phyloP scores from a whole-genome alignment of 1,140 invertebrate genomes.

The Pseudomyrmex flavicornis region DNA sequence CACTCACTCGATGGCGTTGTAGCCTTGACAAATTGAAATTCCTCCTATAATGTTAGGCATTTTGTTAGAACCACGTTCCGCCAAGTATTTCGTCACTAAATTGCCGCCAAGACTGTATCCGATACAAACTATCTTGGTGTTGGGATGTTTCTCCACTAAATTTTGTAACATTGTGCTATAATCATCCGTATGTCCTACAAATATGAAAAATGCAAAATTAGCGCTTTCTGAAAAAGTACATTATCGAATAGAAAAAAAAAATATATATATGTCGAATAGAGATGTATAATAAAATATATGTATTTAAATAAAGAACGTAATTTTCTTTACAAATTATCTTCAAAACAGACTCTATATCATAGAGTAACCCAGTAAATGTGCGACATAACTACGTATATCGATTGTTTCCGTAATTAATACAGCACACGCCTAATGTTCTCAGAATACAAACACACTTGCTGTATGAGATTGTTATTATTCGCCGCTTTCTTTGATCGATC shows the following conservation, averaged over 20 bases:
- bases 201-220: constrained; percentile 30
- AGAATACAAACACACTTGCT: background rate
- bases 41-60: constrained; percentile 92
- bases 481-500: constrained; percentile 18
- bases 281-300: background rate
- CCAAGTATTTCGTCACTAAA: constrained; percentile 95
- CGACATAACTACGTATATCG: background rate
- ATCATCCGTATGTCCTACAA: constrained; percentile 93
- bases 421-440: background rate
- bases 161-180: constrained; percentile 92
- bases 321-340: background rate
- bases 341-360: background rate
- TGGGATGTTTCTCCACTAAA: constrained; percentile 89
- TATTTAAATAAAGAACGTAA: background rate
- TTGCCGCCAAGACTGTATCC: constrained; percentile 97
- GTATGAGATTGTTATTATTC: constrained; percentile 4
- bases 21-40: constrained; percentile 96
- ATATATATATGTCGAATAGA: background rate
- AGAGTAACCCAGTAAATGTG: constrained; percentile 6
- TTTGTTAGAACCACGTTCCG: constrained; percentile 88
- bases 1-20: constrained; percentile 94
- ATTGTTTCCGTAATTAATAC: background rate
- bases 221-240: background rate
- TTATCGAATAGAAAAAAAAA: background rate
- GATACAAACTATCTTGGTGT: constrained; percentile 92